Evolutionary conservation across 2,113 vertebrate species (phyloP).

Genomic region (Callithrix jacchus): DNA sequence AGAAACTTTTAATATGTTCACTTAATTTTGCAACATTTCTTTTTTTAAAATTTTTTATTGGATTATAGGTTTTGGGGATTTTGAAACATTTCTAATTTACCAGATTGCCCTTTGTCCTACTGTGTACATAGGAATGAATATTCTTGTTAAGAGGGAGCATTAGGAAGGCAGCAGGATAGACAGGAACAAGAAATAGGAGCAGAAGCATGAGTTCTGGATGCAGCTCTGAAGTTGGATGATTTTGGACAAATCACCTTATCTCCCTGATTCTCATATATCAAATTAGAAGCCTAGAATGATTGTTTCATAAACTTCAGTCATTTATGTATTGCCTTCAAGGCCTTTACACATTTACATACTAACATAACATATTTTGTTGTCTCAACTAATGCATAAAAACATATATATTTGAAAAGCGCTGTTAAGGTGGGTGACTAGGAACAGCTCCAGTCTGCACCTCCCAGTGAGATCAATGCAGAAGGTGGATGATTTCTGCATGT

Average conservation of each 20-base stretch:
- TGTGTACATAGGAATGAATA: background rate
- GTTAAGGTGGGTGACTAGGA: too few species aligned
- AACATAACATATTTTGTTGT: background rate
- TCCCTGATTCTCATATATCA: background rate
- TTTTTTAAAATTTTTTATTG: too few species aligned
- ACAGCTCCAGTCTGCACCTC: too few species aligned
- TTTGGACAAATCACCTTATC: background rate
- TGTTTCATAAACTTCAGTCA: background rate
- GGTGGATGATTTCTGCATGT: too few species aligned
- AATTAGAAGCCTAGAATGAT: background rate
- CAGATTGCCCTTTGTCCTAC: background rate
- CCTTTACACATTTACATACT: background rate
- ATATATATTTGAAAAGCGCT: background rate
- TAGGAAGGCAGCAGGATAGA: background rate
- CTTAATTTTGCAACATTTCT: constrained; percentile 65
- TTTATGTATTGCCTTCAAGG: background rate
- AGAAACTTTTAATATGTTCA: constrained; percentile 75
- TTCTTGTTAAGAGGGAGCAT: background rate
- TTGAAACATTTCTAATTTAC: background rate
- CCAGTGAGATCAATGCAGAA: too few species aligned
- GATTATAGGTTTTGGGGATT: too few species aligned
- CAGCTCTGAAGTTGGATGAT: background rate
- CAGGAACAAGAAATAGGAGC: background rate
- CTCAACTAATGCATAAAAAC: background rate
- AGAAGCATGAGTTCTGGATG: background rate